These are phyloP conservation scores for Ferdinandea cuprea DNA, from an alignment of 2,888 invertebrate genomes.

Conservation along the genomic window DNA sequence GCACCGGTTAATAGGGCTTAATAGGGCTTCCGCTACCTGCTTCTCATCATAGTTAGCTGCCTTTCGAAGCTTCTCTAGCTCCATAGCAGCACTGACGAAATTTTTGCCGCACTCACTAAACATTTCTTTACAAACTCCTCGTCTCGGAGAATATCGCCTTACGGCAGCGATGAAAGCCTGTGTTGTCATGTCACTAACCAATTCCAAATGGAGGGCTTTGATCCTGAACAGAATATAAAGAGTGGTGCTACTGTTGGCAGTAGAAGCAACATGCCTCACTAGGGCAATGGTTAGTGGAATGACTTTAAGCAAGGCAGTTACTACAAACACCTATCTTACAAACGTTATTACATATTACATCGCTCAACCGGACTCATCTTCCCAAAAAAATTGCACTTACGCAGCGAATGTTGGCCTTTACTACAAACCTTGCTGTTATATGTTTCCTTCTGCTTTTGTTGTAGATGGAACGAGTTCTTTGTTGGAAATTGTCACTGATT, in stretches of 20 bases:
- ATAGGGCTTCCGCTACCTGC: too few species aligned
- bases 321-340: neutral
- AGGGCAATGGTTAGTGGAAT: neutral
- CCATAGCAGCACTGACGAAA: too few species aligned
- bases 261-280: constrained; percentile 7
- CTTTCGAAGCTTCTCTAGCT: too few species aligned
- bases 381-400: constrained; percentile 30
- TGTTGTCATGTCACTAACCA: too few species aligned
- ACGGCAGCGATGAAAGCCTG: too few species aligned
- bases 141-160: too few species aligned
- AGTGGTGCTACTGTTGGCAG: constrained; percentile 20
- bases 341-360: neutral
- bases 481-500: neutral
- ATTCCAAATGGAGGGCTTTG: too few species aligned
- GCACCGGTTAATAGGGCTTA: too few species aligned
- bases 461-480: constrained; percentile 26
- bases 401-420: constrained; percentile 42
- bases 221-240: neutral
- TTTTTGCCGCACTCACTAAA: too few species aligned
- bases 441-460: neutral
- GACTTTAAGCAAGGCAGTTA: constrained; percentile 9
- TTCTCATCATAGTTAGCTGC: too few species aligned
- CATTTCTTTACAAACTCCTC: too few species aligned
- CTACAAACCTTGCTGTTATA: constrained; percentile 23
- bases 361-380: too few species aligned